phyloP scores from a whole-genome alignment of 2,113 vertebrate species.

The Physeter macrocephalus region DNA sequence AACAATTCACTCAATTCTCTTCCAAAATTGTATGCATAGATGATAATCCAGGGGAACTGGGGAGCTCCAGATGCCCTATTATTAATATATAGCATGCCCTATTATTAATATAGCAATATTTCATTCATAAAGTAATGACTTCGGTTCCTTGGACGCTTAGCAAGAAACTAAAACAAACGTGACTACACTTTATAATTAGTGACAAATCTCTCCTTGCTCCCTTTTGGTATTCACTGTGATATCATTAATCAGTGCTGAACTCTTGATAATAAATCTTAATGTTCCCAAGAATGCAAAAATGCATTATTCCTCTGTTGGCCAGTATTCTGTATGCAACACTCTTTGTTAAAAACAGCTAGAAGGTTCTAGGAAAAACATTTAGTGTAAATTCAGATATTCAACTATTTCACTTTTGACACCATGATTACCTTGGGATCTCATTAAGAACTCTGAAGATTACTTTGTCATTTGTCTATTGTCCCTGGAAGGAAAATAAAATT shows the following conservation, averaged over 20 bases:
- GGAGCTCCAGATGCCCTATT: conserved; percentile 1
- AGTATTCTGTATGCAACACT: conserved; percentile 16
- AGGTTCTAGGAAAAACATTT: conserved; percentile 41
- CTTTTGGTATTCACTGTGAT: conserved; percentile 58
- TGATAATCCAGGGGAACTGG: conserved; percentile 27
- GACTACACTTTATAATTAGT: conserved; percentile 59
- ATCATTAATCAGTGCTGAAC: conserved; percentile 60
- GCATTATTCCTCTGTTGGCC: conserved; percentile 31
- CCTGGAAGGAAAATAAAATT: conserved; percentile 63
- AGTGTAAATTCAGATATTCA: conserved; percentile 70
- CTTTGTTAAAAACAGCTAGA: conserved; percentile 39
- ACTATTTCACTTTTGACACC: conserved; percentile 64
- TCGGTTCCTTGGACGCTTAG: conserved; percentile 35
- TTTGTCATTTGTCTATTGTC: conserved; percentile 75
- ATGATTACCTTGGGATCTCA: conserved; percentile 74
- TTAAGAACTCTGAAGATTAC: conserved; percentile 76
- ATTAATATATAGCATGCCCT: conserved; percentile 54
- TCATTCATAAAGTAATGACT: conserved; percentile 59
- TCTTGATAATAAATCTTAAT: conserved; percentile 59
- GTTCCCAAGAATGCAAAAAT: conserved; percentile 39
- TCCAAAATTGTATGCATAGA: conserved; percentile 34
- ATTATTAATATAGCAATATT: conserved; percentile 64
- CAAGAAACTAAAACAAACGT: conserved; percentile 65
- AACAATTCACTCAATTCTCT: conserved; percentile 48
- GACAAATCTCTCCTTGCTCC: conserved; percentile 50